Evolutionary conservation across 2,888 invertebrate genomes (phyloP), one percentile per base, ranked within the genome.

Genomic region (Cerceris rybyensis): DNA sequence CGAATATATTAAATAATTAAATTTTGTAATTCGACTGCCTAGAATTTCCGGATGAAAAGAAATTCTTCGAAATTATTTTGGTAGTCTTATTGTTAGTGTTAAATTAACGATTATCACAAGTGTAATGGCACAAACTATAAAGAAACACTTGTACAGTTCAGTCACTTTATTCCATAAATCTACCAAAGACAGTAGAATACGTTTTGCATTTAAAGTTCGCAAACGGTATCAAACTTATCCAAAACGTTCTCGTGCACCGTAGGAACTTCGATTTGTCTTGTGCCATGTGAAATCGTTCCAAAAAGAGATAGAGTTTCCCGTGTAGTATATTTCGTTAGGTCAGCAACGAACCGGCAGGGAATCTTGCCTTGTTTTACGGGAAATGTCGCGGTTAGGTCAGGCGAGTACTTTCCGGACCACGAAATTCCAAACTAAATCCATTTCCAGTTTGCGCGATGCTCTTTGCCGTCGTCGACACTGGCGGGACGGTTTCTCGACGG

Each of bases 381-480:
- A 70, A 68, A 59, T 65, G 74, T 76, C 68, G 60, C 54, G 70
- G 70, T 76, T 70, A 70, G 70, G 43, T 70, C 67, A 67, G 71
- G 50, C 73, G 73, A 60, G 70, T 64, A 73, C 60, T 78, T 75
- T 78, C 76, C 66, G 70, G 70, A 65, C 76, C 75, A 57, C 63
- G 61, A 75, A 73, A 84, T 84, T 84, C 81, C 75, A 65, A 84
- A 81, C 81, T 82, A 74, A 82, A 84, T 84, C 83, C 76, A 76
- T 84, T 84, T 75, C 66, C 74, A 70, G 84, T 84, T 82, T 78
- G 70, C 72, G 46, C 66, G 54, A 39, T 69, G 74, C 72, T 76
- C 76, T 84, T 78, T 78, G 68, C 73, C 78, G 67, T 39, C 71
- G 69, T 39, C 75, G 75, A 66, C 74, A 71, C 43, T 76, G 71